Percentiles rank a stretch among this genome's conserved stretches.
Conservation (phyloP, 2,113 vertebrate species). For the Xenopus tropicalis region UCB_Xtro_10.0 CM004443.2:100438501-100439000, state of each 20-base stretch:
- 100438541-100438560: conserved; percentile 83
- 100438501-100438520: too few relatives aligned
- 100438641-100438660: too few relatives aligned
- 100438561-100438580: conserved; percentile 84
- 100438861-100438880: too few relatives aligned
- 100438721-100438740: conserved; percentile 88
- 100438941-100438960: too few relatives aligned
- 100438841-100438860: too few relatives aligned
- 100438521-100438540: conserved; percentile 74
- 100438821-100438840: background rate
- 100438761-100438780: conserved; percentile 82
- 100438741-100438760: conserved; percentile 91
- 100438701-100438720: conserved; percentile 86
- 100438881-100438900: too few relatives aligned
- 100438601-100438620: background rate
- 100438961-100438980: too few relatives aligned
- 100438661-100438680: conserved; percentile 71
- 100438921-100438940: too few relatives aligned
- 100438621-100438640: too few relatives aligned
- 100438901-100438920: too few relatives aligned
- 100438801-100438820: conserved; percentile 88
- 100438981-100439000: too few relatives aligned
- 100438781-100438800: conserved; percentile 90
- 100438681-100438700: conserved; percentile 90
- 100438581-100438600: conserved; percentile 69